Base-by-base conservation (phyloP, 1,140 invertebrate species). In the Hypsibius dujardini region DNA sequence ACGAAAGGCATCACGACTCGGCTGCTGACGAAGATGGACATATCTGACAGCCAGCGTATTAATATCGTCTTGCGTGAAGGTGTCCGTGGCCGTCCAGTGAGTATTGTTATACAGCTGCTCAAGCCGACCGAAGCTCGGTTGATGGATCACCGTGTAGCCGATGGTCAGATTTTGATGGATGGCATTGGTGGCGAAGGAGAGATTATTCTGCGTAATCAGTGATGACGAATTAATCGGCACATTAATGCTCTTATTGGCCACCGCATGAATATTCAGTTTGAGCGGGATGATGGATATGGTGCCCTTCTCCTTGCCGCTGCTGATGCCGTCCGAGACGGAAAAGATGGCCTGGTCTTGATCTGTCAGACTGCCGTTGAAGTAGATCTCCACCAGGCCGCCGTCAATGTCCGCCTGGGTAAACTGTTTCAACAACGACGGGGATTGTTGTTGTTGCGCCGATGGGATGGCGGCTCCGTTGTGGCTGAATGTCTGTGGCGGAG, bases 111-210 rank as follows among this genome's bases (percentile, higher is more conserved):
- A 67, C 62, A 67, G 42, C 12, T 42, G 62, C 62, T 67, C 62
- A 3, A 67, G 62, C 12, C 62, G 62, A 7, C 62, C 62, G 62
- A 67, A 67, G 45, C 3, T 3, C 62, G 62, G 62, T 7, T 12
- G 62, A 12, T 45, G 12, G 62, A 67, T 67, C 12, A 67, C 45
- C 28, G 88, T 82, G 69, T 87, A 87, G 72, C 77, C 72, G 46
- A 94, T 86, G 75, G 90, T 87, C 1, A 91, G 81, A 72, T 87
- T 86, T 71, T 85, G 85, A 74, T 90, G 87, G 59, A 87, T 86
- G 2, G 90, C 86, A 77, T 94, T 94, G 1, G 90, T 90, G 0
- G 84, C 83, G 75, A 90, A 90, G 1, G 90, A 90, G 1, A 97
- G 82, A 80, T 95, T 95, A 1, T 85, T 84, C 0, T 86, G 81